These are phyloP conservation scores for Sebastiscus albofasciatus DNA, from an alignment of 2,797 vertebrate genomes.

Conservation along the genomic window DNA sequence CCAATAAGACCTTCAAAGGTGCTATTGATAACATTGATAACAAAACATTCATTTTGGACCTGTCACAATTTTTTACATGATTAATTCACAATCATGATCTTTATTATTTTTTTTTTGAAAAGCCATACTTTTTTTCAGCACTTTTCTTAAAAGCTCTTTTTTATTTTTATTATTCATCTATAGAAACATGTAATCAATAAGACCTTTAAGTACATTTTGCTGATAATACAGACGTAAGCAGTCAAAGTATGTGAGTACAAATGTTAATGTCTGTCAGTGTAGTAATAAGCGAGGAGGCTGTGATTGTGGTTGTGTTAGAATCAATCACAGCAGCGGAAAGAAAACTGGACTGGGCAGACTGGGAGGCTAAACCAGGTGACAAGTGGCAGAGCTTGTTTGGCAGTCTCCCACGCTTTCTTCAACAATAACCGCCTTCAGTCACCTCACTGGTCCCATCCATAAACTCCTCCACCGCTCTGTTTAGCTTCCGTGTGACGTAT, in stretches of 20 bases:
- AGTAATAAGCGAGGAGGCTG: neutral
- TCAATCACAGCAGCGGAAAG: conserved; percentile 43
- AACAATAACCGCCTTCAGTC: conserved; percentile 65
- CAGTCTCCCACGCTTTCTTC: conserved; percentile 52
- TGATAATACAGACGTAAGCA: neutral
- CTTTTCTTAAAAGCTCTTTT: too few relatives aligned
- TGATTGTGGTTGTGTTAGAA: conserved; percentile 41
- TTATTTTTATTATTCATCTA: too few relatives aligned
- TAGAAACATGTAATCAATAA: too few relatives aligned
- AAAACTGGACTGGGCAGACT: conserved; percentile 63
- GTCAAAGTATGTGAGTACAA: neutral
- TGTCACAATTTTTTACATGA: too few relatives aligned
- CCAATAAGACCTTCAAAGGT: too few relatives aligned
- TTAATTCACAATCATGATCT: too few relatives aligned
- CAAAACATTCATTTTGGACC: too few relatives aligned
- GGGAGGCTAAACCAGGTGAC: conserved; percentile 52
- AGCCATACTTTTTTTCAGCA: too few relatives aligned
- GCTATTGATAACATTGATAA: too few relatives aligned
- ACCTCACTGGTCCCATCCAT: conserved; percentile 16
- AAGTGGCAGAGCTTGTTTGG: conserved; percentile 69
- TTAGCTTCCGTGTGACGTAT: neutral
- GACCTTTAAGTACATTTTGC: neutral
- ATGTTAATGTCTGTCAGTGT: neutral
- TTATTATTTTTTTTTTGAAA: too few relatives aligned
- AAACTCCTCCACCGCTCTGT: neutral